Conservation (phyloP, 30 jellyfish, hydroid and myxozoan genomes). For the Rhopilema esculentum region DNA sequence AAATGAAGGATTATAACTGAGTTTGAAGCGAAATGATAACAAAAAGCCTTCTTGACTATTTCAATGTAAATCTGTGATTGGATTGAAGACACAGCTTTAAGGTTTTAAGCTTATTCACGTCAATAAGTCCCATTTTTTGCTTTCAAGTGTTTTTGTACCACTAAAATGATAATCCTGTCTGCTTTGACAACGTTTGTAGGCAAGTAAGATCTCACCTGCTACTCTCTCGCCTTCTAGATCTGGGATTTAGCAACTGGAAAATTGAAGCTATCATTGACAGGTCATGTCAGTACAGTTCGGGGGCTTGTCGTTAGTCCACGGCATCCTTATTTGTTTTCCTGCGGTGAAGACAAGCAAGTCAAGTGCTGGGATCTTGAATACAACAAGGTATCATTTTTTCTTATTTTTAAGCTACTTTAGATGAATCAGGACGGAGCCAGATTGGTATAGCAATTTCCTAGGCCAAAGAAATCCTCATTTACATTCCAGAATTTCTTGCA, state of each 20-base stretch:
- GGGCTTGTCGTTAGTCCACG: slow-evolving; percentile 99
- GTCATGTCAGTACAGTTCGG: slow-evolving; percentile 99
- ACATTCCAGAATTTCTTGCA: background rate
- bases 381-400: slow-evolving; percentile 76
- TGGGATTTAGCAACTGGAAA: slow-evolving; percentile 99
- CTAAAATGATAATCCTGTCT: background rate
- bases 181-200: background rate
- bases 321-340: slow-evolving; percentile 97
- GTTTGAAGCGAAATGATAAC: too few species aligned
- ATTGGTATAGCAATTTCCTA: too few species aligned
- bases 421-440: background rate
- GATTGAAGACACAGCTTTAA: too few species aligned
- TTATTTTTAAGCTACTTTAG: too few species aligned
- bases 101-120: too few species aligned
- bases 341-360: slow-evolving; percentile 99
- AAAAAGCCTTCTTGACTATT: too few species aligned
- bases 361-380: slow-evolving; percentile 99
- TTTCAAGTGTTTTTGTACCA: too few species aligned
- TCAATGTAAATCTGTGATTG: too few species aligned
- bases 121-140: too few species aligned
- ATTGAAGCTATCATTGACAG: slow-evolving; percentile 97
- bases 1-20: too few species aligned
- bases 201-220: background rate
- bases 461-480: too few species aligned
- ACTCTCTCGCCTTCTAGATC: slow-evolving; percentile 60